These are phyloP conservation scores for Syritta pipiens DNA, from an alignment of 2,888 invertebrate genomes.

Conservation along the genomic window DNA sequence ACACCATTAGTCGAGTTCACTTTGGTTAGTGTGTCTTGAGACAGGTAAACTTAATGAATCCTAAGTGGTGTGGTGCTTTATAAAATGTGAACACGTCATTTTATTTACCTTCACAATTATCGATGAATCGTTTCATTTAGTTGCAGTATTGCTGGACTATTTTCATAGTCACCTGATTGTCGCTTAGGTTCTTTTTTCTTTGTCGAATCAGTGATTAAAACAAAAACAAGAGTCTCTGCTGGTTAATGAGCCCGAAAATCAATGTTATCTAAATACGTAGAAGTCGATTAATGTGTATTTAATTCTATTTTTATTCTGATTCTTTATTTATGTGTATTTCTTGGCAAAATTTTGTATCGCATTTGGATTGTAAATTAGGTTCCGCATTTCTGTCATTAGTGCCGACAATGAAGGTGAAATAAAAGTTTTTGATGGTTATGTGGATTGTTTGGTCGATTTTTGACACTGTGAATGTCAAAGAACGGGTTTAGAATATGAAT, in stretches of 20 bases:
- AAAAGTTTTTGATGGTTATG: no score
- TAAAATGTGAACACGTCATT: not conserved
- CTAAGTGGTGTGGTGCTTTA: not conserved
- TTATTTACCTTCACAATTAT: not conserved
- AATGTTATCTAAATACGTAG: not conserved
- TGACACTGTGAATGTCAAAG: no score
- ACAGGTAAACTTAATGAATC: constrained; percentile 5
- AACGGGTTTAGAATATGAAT: no score
- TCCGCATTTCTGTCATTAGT: not conserved
- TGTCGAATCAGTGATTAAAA: not conserved
- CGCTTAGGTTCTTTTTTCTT: not conserved
- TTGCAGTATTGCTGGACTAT: not conserved
- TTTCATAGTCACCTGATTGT: not conserved
- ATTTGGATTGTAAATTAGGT: not conserved
- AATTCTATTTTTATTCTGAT: constrained; percentile 9
- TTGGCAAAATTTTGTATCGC: not conserved
- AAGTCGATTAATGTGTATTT: not conserved
- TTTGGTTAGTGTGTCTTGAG: not conserved
- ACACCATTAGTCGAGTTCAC: constrained; percentile 9
- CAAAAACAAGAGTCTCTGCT: not conserved
- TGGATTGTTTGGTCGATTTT: no score
- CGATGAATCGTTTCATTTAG: not conserved
- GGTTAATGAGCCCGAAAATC: not conserved
- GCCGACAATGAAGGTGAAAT: no score
- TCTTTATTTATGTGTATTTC: constrained; percentile 5